Evolutionary conservation across 2,113 vertebrate species (phyloP).

Genomic region (Seriola rivoliana): DNA sequence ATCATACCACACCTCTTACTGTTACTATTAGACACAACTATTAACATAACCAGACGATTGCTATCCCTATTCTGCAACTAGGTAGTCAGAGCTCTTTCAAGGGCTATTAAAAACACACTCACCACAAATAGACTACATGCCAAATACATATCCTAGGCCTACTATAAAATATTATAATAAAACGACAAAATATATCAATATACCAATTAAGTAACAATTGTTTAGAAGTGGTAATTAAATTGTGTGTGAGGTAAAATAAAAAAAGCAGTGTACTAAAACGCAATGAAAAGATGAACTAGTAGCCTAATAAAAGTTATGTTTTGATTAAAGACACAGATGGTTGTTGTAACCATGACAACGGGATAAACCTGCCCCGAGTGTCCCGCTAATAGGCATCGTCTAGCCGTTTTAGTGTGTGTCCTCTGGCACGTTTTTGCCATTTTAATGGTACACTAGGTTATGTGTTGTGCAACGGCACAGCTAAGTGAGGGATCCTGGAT

Average conservation of each 20-base stretch:
- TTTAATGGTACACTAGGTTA: accelerated
- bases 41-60: neutral
- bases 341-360: constrained; percentile 58
- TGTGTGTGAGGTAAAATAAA: no score
- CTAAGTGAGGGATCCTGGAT: accelerated
- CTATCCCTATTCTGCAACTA: neutral
- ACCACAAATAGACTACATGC: no score
- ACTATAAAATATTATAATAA: no score
- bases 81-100: no score
- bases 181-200: no score
- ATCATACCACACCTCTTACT: no score
- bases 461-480: accelerated
- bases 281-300: no score
- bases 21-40: neutral
- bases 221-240: no score
- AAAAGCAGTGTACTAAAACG: no score
- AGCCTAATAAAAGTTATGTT: neutral
- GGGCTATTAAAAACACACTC: no score
- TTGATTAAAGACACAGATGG: neutral
- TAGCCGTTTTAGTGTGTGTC: neutral
- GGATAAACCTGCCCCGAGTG: constrained; percentile 1
- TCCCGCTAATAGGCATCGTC: neutral
- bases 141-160: no score
- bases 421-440: neutral
- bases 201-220: no score